Conservation (phyloP, 1,140 invertebrate genomes). For the Scaptomyza montana region DNA sequence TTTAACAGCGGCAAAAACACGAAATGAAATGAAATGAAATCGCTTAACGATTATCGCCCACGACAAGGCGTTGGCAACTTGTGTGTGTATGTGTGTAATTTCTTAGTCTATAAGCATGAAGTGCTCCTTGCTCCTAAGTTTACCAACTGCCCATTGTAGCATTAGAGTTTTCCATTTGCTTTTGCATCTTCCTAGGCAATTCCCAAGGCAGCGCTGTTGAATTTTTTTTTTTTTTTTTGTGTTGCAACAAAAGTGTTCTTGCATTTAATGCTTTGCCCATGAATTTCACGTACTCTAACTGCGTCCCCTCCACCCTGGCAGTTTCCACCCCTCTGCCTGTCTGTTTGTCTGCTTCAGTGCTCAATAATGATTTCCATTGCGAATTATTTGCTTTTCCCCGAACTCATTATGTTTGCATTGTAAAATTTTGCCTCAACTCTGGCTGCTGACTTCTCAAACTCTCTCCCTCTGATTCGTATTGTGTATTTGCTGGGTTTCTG, state of each 20-base stretch:
- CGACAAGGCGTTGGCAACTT: slow-evolving; percentile 18
- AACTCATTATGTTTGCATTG: slow-evolving; percentile 77
- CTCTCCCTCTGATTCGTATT: slow-evolving; percentile 1
- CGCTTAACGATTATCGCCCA: slow-evolving; percentile 71
- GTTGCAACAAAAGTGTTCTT: slow-evolving; percentile 25
- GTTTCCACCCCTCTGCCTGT: not conserved
- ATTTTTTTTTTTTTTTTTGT: slow-evolving; percentile 4
- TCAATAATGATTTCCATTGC: slow-evolving; percentile 77
- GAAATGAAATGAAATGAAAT: slow-evolving; percentile 49
- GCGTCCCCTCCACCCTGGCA: not conserved
- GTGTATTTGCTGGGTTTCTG: not conserved
- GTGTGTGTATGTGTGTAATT: slow-evolving; percentile 9
- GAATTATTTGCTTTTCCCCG: slow-evolving; percentile 75
- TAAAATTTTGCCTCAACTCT: slow-evolving; percentile 41
- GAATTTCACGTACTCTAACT: slow-evolving; percentile 22
- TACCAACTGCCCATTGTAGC: slow-evolving; percentile 13
- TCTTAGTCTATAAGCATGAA: slow-evolving; percentile 6
- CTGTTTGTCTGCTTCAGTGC: slow-evolving; percentile 61
- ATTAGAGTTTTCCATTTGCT: slow-evolving; percentile 8
- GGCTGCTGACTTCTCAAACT: not conserved
- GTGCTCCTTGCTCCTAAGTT: not conserved
- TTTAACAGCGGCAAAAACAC: slow-evolving; percentile 54
- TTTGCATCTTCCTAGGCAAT: slow-evolving; percentile 3
- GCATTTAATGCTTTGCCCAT: slow-evolving; percentile 21
- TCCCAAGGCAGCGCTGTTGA: slow-evolving; percentile 15